Evolutionary conservation across 2,888 invertebrate species (phyloP), one percentile per base, ranked within the genome.

Genomic region (Exocentrus adspersus): DNA sequence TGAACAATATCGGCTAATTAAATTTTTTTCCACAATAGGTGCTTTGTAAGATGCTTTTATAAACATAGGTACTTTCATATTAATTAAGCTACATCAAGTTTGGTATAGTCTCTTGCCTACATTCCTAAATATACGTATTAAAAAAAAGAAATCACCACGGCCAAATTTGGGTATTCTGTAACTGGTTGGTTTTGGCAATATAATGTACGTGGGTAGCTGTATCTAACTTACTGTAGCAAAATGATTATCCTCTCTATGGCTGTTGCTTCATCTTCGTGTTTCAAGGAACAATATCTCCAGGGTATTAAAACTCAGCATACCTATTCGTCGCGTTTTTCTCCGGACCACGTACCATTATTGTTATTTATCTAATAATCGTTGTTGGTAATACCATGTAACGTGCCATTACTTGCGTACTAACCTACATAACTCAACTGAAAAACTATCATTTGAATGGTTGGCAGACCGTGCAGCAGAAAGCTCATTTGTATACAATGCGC

Each of bases 401-500:
- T 57, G 60, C 57, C 48, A 61, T 61, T 64, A 64, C 64, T 64
- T 57, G n/a, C n/a, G n/a, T n/a, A 64, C 60, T 64, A 64, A 64
- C 64, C 64, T 61, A 64, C 60, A 64, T 61, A 64, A 37, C 48
- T 32, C 17, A 57, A 53, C 57, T 42, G 57, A 60, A 52, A 52
- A 52, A 46, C 21, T 24, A 51, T 42, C 30, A 61, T 64, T 64
- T 53, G 58, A 64, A 61, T 64, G 58, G 48, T 50, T 42, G 52
- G 51, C 53, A 61, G 60, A 56, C 48, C 61, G 52, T 61, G 56
- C 52, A 57, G 51, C 52, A 57, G 43, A 21, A 37, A 45, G 52
- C 57, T 52, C 28, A 64, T 64, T 64, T 64, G 64, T 64, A 64
- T 64, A 64, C 64, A 64, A 64, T 64, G 50, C 42, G 52, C 64